Evolutionary conservation across 2,888 invertebrate genomes (phyloP), one percentile per base, ranked within the genome.

Genomic region (Leptinotarsa juncta): DNA sequence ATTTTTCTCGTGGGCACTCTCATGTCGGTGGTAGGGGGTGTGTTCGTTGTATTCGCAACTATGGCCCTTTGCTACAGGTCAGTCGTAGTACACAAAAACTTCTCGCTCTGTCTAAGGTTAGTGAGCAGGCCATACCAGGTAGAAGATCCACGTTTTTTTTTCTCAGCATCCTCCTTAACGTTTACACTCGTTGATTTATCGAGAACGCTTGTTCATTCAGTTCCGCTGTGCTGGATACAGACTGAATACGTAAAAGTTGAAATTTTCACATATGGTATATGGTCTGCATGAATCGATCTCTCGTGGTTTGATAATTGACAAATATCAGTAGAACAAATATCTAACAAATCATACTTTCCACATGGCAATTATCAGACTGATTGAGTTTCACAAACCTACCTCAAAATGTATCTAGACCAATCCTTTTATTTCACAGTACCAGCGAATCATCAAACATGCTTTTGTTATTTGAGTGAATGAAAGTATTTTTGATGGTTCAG

Each of bases 11-110:
- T 97, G 91, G 95, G 94, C 93, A 95, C 96, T 91, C 96, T 97
- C 93, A 97, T 97, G 94, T 96, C 96, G 92, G 96, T 97, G 93
- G 97, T 97, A 94, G 97, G 97, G 94, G 96, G 97, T 93, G 97
- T 97, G 93, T 97, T 97, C 94, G 94, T 97, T 92, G 94, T 96
- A 93, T 97, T 97, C 94, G 96, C 97, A 92, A 94, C 96, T 93
- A 95, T 97, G 95, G 97, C 97, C 92, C 95, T 97, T 93, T 97
- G 97, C 95, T 97, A 97, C 96, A 96, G 97, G 96, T 96, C 96
- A 96, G 96, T 96, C 93, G 96, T 96, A 95, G 96, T 96, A 94
- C 96, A 96, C 95, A 96, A 95, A 95, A 96, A 96, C 95, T 95
- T 96, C 95, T 96, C 95, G 94, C 95, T 96, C 94, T 96, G 96